Percentiles rank a stretch among this genome's conserved stretches.
Conservation (phyloP, 1,140 invertebrate species). For the Zeugodacus cucurbitae region DNA sequence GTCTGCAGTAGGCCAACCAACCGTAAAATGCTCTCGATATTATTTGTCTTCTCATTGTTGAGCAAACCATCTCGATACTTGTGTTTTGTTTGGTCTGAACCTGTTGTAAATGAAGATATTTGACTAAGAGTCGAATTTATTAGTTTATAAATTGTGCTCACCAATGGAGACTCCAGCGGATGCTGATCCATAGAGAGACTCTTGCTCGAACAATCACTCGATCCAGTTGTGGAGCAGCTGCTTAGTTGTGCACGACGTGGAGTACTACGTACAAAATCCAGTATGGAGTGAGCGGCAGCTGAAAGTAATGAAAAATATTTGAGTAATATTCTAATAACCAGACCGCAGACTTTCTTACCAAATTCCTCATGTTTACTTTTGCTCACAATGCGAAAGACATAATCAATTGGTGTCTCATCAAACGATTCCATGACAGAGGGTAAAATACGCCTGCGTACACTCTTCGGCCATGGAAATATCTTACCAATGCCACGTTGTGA, state of each 20-base stretch:
- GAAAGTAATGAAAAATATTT: neutral
- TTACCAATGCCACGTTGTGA: conserved; percentile 83
- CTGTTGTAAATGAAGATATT: neutral
- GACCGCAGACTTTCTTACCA: conserved; percentile 67
- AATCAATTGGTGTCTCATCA: conserved; percentile 79
- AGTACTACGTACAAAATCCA: conserved; percentile 62
- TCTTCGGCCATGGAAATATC: conserved; percentile 79
- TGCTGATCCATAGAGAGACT: conserved; percentile 63
- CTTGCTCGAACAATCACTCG: conserved; percentile 65
- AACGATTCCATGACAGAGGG: conserved; percentile 73
- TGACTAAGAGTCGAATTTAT: neutral
- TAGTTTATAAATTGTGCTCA: neutral
- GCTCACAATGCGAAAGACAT: conserved; percentile 90
- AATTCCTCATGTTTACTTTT: conserved; percentile 81
- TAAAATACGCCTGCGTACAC: conserved; percentile 71
- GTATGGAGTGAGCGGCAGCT: conserved; percentile 62
- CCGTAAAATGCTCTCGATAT: conserved; percentile 96
- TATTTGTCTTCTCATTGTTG: conserved; percentile 94
- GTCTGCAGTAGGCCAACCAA: conserved; percentile 93
- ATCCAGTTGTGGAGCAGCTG: conserved; percentile 65
- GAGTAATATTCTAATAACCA: neutral
- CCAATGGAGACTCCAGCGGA: conserved; percentile 58
- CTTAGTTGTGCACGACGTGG: conserved; percentile 61
- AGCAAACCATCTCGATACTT: conserved; percentile 82
- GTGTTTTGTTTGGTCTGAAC: conserved; percentile 66